Percentiles rank a stretch among this genome's conserved stretches.
Conservation (phyloP, 2,113 vertebrate species). For the Dermatemys mawii region DNA sequence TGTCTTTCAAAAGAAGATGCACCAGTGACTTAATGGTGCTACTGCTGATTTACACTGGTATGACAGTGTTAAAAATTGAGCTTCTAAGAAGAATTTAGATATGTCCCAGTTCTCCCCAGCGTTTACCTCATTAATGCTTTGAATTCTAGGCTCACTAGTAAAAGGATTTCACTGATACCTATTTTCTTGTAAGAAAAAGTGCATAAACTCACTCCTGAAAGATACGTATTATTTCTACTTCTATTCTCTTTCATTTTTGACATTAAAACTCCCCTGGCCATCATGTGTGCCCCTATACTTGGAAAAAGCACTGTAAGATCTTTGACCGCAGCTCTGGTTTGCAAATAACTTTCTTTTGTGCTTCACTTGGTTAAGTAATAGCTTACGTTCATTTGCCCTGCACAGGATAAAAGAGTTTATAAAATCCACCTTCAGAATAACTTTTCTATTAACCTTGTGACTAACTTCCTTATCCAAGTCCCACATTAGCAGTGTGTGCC, state of each 20-base stretch:
- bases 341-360: background rate
- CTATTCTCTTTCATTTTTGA: background rate
- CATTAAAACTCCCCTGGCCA: background rate
- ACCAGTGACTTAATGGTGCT: background rate
- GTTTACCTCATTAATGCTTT: rapidly evolving
- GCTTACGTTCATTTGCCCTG: background rate
- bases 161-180: background rate
- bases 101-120: background rate
- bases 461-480: background rate
- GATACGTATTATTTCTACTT: background rate
- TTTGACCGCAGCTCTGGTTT: background rate
- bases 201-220: background rate
- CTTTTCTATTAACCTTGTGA: background rate
- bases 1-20: background rate
- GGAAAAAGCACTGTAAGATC: background rate
- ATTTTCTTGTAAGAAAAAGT: background rate
- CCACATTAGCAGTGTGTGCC: background rate
- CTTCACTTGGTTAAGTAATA: background rate
- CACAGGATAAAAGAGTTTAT: background rate
- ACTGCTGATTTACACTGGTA: background rate
- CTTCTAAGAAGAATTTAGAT: background rate
- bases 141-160: background rate
- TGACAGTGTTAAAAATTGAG: background rate
- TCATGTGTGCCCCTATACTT: background rate
- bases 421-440: background rate